Percentiles rank a stretch among this genome's conserved stretches.
These are phyloP conservation scores for Pungitius pungitius DNA, from an alignment of 2,113 vertebrate genomes.

Conservation along the genomic window DNA sequence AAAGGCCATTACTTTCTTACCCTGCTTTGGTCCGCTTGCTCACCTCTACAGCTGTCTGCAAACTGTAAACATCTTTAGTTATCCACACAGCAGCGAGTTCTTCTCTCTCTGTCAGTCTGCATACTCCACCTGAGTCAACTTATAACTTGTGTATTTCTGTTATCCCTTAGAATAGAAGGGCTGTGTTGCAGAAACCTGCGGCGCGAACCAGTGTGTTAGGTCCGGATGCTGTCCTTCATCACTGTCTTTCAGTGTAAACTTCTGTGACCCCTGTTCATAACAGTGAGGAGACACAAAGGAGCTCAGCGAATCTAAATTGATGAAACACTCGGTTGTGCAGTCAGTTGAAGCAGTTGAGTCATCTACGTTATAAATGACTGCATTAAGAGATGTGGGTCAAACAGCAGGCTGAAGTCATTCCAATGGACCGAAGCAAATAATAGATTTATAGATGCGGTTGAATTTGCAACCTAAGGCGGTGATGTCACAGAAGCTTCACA, in stretches of 20 bases:
- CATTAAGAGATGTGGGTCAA: conserved; percentile 46
- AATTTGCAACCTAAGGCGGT: conserved; percentile 6
- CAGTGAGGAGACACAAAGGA: conserved; percentile 3
- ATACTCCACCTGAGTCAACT: conserved; percentile 53
- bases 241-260: conserved; percentile 33
- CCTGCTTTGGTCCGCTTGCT: background rate
- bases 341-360: conserved; percentile 8
- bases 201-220: conserved; percentile 40
- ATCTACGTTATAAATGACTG: conserved; percentile 25
- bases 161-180: conserved; percentile 71
- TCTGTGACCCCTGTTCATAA: conserved; percentile 24
- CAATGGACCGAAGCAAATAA: conserved; percentile 22
- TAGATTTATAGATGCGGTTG: conserved; percentile 6
- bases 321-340: conserved; percentile 4
- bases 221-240: conserved; percentile 27
- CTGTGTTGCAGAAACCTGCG: conserved; percentile 20
- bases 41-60: conserved; percentile 35
- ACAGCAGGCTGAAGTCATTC: conserved; percentile 7
- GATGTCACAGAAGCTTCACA: background rate
- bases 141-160: conserved; percentile 70
- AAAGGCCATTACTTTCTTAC: background rate
- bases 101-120: conserved; percentile 32
- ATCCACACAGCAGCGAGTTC: conserved; percentile 56
- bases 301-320: conserved; percentile 15
- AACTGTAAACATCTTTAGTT: conserved; percentile 31